Base-by-base conservation (phyloP, 1,140 invertebrate species). In the Cyclina sinensis region DNA sequence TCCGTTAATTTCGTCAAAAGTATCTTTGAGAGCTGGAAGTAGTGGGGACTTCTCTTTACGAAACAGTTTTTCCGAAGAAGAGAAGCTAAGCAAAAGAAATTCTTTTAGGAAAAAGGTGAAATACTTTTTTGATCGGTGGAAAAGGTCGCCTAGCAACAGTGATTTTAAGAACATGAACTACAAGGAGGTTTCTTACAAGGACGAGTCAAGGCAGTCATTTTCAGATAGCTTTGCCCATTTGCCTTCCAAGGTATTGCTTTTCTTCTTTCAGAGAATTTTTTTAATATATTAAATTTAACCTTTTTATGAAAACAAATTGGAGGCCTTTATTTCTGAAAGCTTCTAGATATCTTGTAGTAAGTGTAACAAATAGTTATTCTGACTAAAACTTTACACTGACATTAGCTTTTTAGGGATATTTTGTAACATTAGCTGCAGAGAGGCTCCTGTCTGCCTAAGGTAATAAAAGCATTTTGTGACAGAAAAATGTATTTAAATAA, bases 31-130 rank as follows among this genome's bases (percentile, higher is more conserved):
- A 43, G 39, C 5, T 37, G 24, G 74, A 51, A 14, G 46, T 48
- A 12, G 18, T 1, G 73, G 48, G 24, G 46, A 27, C n/a, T 74
- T 46, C 4, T n/a, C 7, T 18, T 27, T 62, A 62, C 5, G 24
- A 62, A 18, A 1, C 24, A 62, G 57, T 62, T 24, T 11, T 5
- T 70, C 65, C 1, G 32, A 70, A 37, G 65, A 70, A 27, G 14
- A 35, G 3, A 70, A 35, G 27, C 37, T 70, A 37, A 9, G n/a
- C 27, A 70, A 21, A 11, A 65, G 30, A 65, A 24, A 32, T 39
- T 70, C 65, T 18, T 70, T 70, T 70, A 30, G 24, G 12, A 70
- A 70, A 37, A 78, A 35, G 16, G 9, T 51, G 27, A 78, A 78
- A 37, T 32, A 37, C 32, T 51, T 78, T 2, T 35, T 54, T 16